Evolutionary conservation across 2,888 invertebrate genomes (phyloP).

Genomic region (Lysandra bellargus): DNA sequence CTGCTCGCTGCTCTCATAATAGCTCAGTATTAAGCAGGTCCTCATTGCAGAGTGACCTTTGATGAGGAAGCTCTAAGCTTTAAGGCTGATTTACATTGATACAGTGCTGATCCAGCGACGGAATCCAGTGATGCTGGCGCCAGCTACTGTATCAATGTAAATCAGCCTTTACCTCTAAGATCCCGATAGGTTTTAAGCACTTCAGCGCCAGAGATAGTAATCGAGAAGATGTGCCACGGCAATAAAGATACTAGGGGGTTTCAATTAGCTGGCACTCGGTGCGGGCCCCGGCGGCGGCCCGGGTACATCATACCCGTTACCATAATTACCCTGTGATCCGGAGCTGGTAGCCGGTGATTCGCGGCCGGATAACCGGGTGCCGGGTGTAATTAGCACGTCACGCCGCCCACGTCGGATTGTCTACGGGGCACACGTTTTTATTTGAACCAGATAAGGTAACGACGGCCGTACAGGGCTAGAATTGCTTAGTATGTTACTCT

Average conservation of each 20-base stretch:
- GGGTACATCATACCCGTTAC: constrained; percentile 38
- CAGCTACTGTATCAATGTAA: too few relatives aligned
- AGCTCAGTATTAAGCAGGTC: neutral
- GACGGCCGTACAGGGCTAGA: neutral
- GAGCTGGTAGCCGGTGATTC: constrained; percentile 18
- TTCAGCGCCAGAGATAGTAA: neutral
- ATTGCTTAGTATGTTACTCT: neutral
- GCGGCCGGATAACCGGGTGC: constrained; percentile 38
- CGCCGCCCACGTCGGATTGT: constrained; percentile 6
- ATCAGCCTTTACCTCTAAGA: neutral
- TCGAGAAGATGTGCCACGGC: neutral
- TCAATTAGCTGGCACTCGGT: constrained; percentile 3
- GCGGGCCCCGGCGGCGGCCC: neutral
- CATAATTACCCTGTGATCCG: constrained; percentile 34
- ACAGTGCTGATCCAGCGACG: too few relatives aligned
- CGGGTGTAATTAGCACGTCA: constrained; percentile 40
- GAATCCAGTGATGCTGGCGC: too few relatives aligned
- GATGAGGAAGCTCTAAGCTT: neutral
- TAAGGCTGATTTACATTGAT: too few relatives aligned
- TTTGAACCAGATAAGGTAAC: constrained; percentile 7
- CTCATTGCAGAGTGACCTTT: neutral
- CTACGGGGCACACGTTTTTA: constrained; percentile 12
- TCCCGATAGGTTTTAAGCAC: too few relatives aligned
- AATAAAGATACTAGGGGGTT: neutral
- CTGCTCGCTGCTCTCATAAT: neutral